Percentiles rank a stretch among this genome's conserved stretches.
phyloP scores from a whole-genome alignment of 2,888 invertebrate species.

The Campoplex capitator region DNA sequence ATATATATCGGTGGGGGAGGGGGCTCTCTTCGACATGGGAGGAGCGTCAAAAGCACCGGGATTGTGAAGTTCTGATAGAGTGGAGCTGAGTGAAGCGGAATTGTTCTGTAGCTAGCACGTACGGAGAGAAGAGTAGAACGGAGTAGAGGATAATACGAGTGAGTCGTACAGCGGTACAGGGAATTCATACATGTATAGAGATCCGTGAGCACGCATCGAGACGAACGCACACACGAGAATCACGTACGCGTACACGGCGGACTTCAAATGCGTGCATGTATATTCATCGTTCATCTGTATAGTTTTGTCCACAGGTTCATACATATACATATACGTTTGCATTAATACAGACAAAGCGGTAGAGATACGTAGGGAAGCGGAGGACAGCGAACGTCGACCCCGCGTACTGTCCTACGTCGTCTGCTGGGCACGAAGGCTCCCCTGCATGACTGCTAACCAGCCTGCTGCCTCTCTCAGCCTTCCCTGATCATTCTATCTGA shows the following conservation, averaged over 20 bases:
- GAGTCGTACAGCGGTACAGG: constrained; percentile 39
- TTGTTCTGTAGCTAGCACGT: constrained; percentile 60
- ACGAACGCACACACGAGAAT: not conserved
- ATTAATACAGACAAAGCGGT: constrained; percentile 60
- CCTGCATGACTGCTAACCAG: constrained; percentile 57
- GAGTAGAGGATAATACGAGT: constrained; percentile 59
- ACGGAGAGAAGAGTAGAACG: constrained; percentile 52
- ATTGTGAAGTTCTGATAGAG: constrained; percentile 64
- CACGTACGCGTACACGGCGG: not conserved
- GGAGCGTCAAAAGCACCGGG: constrained; percentile 63
- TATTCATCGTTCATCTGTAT: too few species aligned
- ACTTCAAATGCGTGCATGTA: not conserved
- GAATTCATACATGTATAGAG: constrained; percentile 41
- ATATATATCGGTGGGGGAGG: not conserved
- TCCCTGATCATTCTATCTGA: constrained; percentile 65
- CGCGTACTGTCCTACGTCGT: constrained; percentile 79
- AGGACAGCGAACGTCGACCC: constrained; percentile 80
- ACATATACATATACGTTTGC: not conserved
- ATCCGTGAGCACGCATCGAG: not conserved
- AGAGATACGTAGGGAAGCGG: constrained; percentile 71
- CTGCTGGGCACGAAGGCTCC: constrained; percentile 69
- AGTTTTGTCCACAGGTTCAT: not conserved
- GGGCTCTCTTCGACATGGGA: constrained; percentile 63
- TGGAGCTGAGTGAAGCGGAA: constrained; percentile 62
- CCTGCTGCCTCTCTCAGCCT: constrained; percentile 62